A percentile compares a stretch with the other conserved stretches of the same genome.
Conservation (phyloP, 2,888 invertebrate species). For the Crematogaster levior region DNA sequence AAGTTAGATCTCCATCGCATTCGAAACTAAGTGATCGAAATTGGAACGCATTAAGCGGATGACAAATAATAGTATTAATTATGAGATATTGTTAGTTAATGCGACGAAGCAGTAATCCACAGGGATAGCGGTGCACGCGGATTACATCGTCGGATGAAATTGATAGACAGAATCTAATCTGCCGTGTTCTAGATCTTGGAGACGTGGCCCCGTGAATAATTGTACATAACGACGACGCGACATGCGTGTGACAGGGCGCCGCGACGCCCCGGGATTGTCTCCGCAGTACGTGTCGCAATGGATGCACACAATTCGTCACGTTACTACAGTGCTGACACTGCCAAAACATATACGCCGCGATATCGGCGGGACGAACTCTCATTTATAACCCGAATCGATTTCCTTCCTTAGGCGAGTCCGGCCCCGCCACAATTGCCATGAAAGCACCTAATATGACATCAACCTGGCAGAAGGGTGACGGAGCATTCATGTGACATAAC, state of each 20-base stretch:
- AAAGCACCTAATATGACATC: conserved; percentile 36
- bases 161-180: conserved; percentile 71
- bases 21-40: conserved; percentile 18
- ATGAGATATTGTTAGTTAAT: conserved; percentile 54
- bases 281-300: conserved; percentile 47
- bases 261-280: conserved; percentile 57
- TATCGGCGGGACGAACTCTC: conserved; percentile 36
- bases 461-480: conserved; percentile 7
- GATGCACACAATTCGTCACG: conserved; percentile 51
- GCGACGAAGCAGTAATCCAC: conserved; percentile 31
- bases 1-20: too few species aligned
- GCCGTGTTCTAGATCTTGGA: conserved; percentile 60
- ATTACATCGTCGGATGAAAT: conserved; percentile 61
- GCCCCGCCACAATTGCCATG: conserved; percentile 24
- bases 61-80: conserved; percentile 41
- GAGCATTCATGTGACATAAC: conserved; percentile 17
- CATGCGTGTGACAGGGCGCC: conserved; percentile 56
- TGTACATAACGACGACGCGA: conserved; percentile 62
- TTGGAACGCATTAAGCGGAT: conserved; percentile 20
- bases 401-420: conserved; percentile 6
- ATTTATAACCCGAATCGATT: conserved; percentile 45
- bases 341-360: conserved; percentile 34
- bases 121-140: conserved; percentile 30
- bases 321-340: conserved; percentile 40
- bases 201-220: conserved; percentile 67